Evolutionary conservation across 2,888 invertebrate genomes (phyloP).

Genomic region (Galeruca laticollis): DNA sequence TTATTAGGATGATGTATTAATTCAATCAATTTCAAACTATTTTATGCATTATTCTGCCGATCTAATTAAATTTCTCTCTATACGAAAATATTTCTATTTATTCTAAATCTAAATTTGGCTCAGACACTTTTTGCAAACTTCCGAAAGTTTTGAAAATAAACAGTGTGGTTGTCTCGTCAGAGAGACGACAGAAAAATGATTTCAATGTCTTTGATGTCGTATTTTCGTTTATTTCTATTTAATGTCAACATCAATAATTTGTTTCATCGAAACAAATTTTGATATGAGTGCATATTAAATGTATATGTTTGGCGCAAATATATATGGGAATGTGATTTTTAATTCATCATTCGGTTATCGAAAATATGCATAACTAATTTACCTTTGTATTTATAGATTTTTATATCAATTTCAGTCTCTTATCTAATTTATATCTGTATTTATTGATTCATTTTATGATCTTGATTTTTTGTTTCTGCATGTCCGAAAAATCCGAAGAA

Average conservation of each 20-base stretch:
- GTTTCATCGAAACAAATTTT: not conserved
- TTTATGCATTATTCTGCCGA: not conserved
- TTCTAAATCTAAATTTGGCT: conserved; percentile 9
- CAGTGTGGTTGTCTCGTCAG: not conserved
- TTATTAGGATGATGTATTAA: not conserved
- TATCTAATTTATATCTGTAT: no score
- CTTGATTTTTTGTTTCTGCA: no score
- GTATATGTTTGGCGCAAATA: not conserved
- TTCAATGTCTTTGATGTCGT: not conserved
- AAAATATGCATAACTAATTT: not conserved
- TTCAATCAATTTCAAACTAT: not conserved
- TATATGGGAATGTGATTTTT: not conserved
- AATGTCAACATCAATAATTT: conserved; percentile 2
- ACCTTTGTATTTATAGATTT: no score
- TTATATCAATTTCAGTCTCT: no score
- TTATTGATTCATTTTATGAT: no score
- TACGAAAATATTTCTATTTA: conserved; percentile 4
- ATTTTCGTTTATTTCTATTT: conserved; percentile 8
- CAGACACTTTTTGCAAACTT: not conserved
- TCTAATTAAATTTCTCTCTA: not conserved
- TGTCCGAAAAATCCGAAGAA: no score
- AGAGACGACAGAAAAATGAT: conserved; percentile 11
- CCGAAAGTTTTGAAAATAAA: conserved; percentile 6
- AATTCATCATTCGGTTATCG: not conserved
- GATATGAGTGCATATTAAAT: not conserved